These are phyloP conservation scores for Natator depressus DNA, from an alignment of 2,113 vertebrate species.

Conservation along the genomic window DNA sequence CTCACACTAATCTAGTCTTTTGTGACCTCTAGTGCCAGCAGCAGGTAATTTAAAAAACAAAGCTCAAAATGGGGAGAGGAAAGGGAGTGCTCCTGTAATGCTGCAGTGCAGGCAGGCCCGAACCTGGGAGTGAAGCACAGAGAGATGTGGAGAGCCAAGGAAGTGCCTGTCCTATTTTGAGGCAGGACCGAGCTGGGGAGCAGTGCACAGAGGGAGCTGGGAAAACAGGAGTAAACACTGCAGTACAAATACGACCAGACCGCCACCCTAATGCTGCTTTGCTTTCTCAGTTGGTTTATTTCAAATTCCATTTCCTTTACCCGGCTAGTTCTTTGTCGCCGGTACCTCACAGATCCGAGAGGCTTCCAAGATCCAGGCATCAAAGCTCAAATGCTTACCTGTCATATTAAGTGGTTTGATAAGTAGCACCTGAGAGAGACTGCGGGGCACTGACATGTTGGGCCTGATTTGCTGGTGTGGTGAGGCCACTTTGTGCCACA, in stretches of 20 bases:
- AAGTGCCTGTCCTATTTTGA: not conserved
- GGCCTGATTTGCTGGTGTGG: not conserved
- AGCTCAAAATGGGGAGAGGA: not conserved
- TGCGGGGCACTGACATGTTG: not conserved
- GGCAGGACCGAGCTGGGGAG: not conserved
- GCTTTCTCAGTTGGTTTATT: not conserved
- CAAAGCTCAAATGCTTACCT: not conserved
- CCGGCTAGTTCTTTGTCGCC: not conserved
- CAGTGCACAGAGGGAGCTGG: not conserved
- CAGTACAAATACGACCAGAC: not conserved
- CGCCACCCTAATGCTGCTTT: not conserved
- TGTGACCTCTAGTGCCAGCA: constrained; percentile 67
- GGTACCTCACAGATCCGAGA: not conserved
- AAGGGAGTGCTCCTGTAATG: not conserved
- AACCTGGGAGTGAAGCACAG: not conserved
- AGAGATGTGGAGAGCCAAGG: not conserved
- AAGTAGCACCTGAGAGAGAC: not conserved
- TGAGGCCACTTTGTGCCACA: not conserved
- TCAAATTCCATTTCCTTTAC: not conserved
- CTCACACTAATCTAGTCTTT: constrained; percentile 37
- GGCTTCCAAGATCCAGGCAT: not conserved
- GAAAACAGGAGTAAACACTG: not conserved
- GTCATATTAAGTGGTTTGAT: not conserved
- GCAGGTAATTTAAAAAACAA: constrained; percentile 20
- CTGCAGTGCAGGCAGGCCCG: not conserved